These are phyloP conservation scores for Achatina immaculata DNA, from an alignment of 1,140 invertebrate genomes.

Conservation along the genomic window DNA sequence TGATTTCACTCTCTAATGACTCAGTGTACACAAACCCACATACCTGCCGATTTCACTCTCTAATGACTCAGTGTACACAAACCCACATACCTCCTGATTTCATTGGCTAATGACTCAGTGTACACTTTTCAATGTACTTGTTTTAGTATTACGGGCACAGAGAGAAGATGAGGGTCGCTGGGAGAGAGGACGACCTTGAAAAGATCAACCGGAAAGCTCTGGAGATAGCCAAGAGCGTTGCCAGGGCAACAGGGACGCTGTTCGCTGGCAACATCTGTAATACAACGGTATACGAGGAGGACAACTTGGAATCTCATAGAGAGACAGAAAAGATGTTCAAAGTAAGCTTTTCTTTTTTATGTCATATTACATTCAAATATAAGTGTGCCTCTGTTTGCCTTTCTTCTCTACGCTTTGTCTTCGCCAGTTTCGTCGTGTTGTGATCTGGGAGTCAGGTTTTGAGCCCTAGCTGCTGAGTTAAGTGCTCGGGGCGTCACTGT, in stretches of 20 bases:
- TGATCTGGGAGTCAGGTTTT: no score
- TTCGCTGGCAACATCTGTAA: conserved; percentile 65
- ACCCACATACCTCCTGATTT: no score
- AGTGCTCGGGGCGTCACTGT: no score
- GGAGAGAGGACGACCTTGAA: conserved; percentile 62
- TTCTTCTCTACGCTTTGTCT: no score
- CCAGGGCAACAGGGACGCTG: conserved; percentile 54
- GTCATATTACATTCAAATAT: not conserved
- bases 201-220: conserved; percentile 60
- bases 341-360: conserved; percentile 32
- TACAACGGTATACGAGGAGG: conserved; percentile 44
- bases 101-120: no score
- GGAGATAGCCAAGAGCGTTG: conserved; percentile 61
- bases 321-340: conserved; percentile 50
- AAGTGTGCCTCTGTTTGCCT: not conserved
- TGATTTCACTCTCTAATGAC: no score
- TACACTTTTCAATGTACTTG: no score
- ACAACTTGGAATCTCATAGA: conserved; percentile 39
- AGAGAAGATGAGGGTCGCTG: conserved; percentile 55
- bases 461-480: no score
- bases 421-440: no score
- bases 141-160: conserved; percentile 64
- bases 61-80: no score
- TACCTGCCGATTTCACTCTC: no score
- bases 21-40: no score